Conservation (phyloP, 2,113 vertebrate genomes). For the Eudorcas thomsonii region DNA sequence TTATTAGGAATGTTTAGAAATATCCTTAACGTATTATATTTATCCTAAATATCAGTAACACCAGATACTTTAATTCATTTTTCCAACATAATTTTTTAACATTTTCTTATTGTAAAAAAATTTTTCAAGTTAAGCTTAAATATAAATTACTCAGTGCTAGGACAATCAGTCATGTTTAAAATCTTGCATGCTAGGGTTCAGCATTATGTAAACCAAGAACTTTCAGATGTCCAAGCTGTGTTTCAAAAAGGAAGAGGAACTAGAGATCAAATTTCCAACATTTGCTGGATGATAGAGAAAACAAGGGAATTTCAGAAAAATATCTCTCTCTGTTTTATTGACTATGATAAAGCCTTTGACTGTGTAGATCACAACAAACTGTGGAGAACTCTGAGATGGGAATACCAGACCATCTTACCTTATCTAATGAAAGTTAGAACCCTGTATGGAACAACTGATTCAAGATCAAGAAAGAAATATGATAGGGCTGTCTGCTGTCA, state of each 20-base stretch:
- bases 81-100: neutral
- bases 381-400: neutral
- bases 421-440: neutral
- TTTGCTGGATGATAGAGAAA: neutral
- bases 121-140: neutral
- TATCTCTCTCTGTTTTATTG: neutral
- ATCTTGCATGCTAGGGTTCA: neutral
- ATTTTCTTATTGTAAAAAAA: neutral
- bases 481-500: neutral
- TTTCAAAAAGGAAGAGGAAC: neutral
- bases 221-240: neutral
- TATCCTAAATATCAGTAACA: neutral
- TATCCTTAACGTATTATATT: neutral
- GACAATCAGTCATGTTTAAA: neutral
- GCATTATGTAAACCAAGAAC: neutral
- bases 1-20: neutral
- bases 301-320: neutral
- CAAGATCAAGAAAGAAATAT: neutral
- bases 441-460: neutral
- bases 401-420: neutral
- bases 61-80: neutral
- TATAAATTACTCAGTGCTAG: neutral
- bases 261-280: neutral
- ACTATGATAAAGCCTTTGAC: neutral
- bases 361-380: neutral